Evolutionary conservation across 2,797 vertebrate genomes (phyloP).

Genomic region (Spondyliosoma cantharus): DNA sequence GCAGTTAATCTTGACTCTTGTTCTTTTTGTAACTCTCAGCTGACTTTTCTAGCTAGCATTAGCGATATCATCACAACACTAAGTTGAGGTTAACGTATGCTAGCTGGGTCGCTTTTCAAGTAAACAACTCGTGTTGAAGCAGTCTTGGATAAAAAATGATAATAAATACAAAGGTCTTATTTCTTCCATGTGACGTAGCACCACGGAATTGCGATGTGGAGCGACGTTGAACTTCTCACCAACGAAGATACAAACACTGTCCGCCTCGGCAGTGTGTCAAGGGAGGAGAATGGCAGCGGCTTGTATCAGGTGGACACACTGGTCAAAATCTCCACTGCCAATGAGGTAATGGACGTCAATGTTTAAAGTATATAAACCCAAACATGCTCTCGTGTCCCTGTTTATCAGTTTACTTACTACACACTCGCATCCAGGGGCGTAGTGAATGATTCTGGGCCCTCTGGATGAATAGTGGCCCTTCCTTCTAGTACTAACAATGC

Average conservation of each 20-base stretch:
- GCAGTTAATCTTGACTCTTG: not conserved
- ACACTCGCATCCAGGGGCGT: not conserved
- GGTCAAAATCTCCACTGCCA: constrained; percentile 87
- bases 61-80: not conserved
- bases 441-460: not conserved
- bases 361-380: not conserved
- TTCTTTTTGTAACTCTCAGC: not conserved
- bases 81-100: not conserved
- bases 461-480: not conserved
- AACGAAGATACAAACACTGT: constrained; percentile 90
- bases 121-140: not conserved
- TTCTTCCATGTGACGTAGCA: not conserved
- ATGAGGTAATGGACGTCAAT: constrained; percentile 82
- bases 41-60: constrained; percentile 2
- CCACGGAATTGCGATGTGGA: constrained; percentile 87
- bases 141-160: too few relatives aligned
- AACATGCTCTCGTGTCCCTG: not conserved
- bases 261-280: constrained; percentile 81
- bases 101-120: not conserved
- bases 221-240: constrained; percentile 89
- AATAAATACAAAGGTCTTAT: accelerated
- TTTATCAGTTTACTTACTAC: not conserved
- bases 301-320: constrained; percentile 93
- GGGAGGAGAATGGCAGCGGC: constrained; percentile 86
- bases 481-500: not conserved